These are phyloP conservation scores for Sturmia bella DNA, from an alignment of 2,888 invertebrate species.

Conservation along the genomic window DNA sequence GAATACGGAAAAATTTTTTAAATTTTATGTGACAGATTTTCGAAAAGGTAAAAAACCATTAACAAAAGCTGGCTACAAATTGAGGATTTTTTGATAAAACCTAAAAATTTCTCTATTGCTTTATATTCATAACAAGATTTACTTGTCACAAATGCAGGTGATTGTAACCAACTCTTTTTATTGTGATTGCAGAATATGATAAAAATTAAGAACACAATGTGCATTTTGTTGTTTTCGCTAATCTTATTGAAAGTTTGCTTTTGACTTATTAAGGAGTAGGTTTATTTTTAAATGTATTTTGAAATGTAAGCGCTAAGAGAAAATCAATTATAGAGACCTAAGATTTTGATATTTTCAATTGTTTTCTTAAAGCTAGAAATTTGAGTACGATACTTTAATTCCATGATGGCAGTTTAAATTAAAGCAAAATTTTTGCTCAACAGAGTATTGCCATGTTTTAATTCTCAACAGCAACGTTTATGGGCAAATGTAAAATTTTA, in stretches of 20 bases:
- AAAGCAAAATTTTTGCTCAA: too few relatives aligned
- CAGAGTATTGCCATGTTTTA: too few relatives aligned
- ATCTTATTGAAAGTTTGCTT: conserved; percentile 52
- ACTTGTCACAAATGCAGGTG: too few relatives aligned
- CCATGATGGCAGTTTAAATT: too few relatives aligned
- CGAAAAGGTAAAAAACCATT: not conserved
- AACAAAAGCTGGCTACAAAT: conserved; percentile 30
- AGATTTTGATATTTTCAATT: not conserved
- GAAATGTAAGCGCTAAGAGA: too few relatives aligned
- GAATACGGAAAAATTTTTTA: conserved; percentile 19
- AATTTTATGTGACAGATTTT: conserved; percentile 53
- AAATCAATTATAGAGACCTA: too few relatives aligned
- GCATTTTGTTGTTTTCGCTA: conserved; percentile 36
- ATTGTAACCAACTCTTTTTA: too few relatives aligned
- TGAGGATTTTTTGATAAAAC: conserved; percentile 40
- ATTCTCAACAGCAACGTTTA: too few relatives aligned
- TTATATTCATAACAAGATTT: not conserved
- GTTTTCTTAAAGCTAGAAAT: too few relatives aligned
- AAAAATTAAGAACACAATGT: conserved; percentile 31
- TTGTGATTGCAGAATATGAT: not conserved
- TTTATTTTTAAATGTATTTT: too few relatives aligned
- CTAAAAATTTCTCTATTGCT: not conserved
- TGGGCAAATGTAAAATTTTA: too few relatives aligned
- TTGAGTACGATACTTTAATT: too few relatives aligned
- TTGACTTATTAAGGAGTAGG: conserved; percentile 23